Evolutionary conservation across 2,113 vertebrate species (phyloP).

Genomic region (Pipra filicauda): DNA sequence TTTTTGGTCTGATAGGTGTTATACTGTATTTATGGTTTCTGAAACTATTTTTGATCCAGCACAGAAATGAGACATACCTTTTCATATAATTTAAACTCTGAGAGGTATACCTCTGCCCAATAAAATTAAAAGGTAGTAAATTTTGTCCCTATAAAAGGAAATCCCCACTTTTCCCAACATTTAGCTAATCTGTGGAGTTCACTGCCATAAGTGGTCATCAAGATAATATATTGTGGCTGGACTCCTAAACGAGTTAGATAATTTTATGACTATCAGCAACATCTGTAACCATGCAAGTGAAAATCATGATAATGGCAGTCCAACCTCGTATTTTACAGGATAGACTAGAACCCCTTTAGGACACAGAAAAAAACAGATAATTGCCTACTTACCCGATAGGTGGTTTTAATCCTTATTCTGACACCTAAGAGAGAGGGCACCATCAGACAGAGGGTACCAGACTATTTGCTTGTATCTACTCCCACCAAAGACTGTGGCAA

Average conservation of each 20-base stretch:
- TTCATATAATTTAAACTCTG: neutral
- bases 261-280: conserved; percentile 4
- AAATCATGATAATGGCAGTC: neutral
- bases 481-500: neutral
- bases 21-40: neutral
- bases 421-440: neutral
- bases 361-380: neutral
- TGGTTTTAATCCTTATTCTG: neutral
- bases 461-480: neutral
- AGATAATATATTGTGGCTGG: conserved; percentile 11
- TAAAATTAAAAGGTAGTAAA: conserved; percentile 40
- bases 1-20: conserved; percentile 4
- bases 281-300: neutral
- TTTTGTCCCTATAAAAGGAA: conserved; percentile 21
- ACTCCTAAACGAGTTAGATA: neutral
- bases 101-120: neutral
- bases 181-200: conserved; percentile 18
- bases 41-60: conserved; percentile 15
- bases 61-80: conserved; percentile 16
- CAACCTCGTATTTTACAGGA: neutral
- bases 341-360: neutral
- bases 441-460: neutral
- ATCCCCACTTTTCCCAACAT: neutral
- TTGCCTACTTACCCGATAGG: neutral
- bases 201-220: neutral